Evolutionary conservation across 2,113 vertebrate genomes (phyloP), one percentile per base, ranked within the genome.

Genomic region (Onychorhynchus coronatus): DNA sequence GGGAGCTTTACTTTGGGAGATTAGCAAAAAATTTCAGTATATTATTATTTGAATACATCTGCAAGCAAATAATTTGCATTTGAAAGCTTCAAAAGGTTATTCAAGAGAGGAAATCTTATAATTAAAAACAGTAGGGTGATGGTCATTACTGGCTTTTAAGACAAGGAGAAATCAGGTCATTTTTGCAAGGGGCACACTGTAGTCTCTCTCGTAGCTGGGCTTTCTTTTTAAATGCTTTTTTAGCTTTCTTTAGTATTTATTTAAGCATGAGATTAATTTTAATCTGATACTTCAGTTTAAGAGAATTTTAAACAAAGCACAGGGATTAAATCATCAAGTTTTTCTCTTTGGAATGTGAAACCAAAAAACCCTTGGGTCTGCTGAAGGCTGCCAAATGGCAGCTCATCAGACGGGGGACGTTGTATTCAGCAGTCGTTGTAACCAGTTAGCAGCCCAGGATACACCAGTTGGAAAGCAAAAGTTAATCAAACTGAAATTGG

Each of bases 321-420:
- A 13, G 61, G 79, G 66, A 81, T 93, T 91, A 71, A 93, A 61
- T 81, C 84, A 68, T 81, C 2, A 3, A 23, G 59, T 88, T 96
- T 88, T 96, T 94, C 52, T 78, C 44, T 88, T 67, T 71, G 88
- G 82, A 96, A 95, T 78, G 75, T 71, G 88, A 96, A 90, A 91
- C 87, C 81, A 85, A 81, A 94, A 95, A 61, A 86, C 78, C n/a
- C 56, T 68, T 2, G 10, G 66, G 63, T 53, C 24, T 77, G 50
- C 77, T 75, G 41, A 35, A 47, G 37, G 49, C 89, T 96, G 93
- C 90, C 90, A 96, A 92, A 78, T 86, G 93, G 92, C 92, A 95
- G 76, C 1, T 2, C 76, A 63, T 92, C 90, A 92, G 81, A 84
- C 42, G 19, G 84, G 79, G 75, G 50, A 58, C 0, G 1, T 68